Conservation (phyloP, 2,888 invertebrate genomes). For the Harpalus rubripes region DNA sequence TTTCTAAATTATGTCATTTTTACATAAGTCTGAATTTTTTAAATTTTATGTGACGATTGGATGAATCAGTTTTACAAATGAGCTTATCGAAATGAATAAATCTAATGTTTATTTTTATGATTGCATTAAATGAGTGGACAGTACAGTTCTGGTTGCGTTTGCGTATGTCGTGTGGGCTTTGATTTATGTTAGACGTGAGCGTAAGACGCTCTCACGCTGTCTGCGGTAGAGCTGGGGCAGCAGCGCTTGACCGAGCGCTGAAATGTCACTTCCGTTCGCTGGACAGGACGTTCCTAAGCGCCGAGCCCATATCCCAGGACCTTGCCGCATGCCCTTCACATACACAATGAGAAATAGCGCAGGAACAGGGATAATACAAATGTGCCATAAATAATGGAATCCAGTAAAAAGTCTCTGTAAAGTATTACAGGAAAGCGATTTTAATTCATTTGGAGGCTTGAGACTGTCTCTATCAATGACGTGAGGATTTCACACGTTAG, state of each 20-base stretch:
- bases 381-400: background rate
- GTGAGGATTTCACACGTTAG: too few relatives aligned
- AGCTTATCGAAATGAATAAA: too few relatives aligned
- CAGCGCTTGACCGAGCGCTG: slow-evolving; percentile 60
- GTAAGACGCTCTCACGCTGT: slow-evolving; percentile 65
- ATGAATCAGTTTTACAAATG: too few relatives aligned
- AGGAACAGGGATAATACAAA: background rate
- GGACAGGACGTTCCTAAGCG: slow-evolving; percentile 13
- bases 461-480: too few relatives aligned
- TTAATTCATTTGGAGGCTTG: too few relatives aligned
- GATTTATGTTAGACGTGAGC: slow-evolving; percentile 35
- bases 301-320: slow-evolving; percentile 27
- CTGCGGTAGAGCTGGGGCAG: slow-evolving; percentile 31
- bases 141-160: background rate
- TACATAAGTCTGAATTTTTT: too few relatives aligned
- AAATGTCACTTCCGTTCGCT: slow-evolving; percentile 65
- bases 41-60: too few relatives aligned
- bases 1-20: too few relatives aligned
- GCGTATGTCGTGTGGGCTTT: slow-evolving; percentile 43
- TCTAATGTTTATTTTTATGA: too few relatives aligned
- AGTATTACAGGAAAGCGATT: too few relatives aligned
- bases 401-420: too few relatives aligned
- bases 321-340: background rate
- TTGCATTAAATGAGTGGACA: background rate
- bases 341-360: background rate